Base-by-base conservation (phyloP, 2,797 vertebrate genomes). In the Halcyon chelicuti region DNA sequence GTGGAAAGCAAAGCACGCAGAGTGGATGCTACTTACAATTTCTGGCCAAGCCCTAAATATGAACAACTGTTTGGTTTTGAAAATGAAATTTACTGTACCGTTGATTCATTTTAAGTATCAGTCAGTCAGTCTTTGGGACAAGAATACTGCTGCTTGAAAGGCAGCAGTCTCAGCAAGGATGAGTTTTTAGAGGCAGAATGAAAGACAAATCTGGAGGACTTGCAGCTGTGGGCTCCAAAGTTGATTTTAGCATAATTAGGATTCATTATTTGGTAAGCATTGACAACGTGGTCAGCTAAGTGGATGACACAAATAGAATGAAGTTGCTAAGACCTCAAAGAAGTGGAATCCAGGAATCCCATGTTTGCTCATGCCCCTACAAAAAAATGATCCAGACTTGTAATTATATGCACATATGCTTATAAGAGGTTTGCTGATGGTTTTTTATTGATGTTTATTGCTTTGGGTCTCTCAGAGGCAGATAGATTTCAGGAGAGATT, bases 391-490 rank as follows among this genome's bases (percentile, higher is more conserved):
- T 77, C 40, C 66, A 62, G 28, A 39, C 35, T 52, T 77, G 42
- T 71, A 40, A 33, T 20, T 52, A 31, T 58, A 28, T 72, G 52
- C 70, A 78, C 29, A 47, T 49, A 35, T 57, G 29, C n/a, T 72
- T 55, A 52, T 62, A 63, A 46, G 29, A 78, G 35, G 29, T 13
- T 54, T 49, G 29, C 28, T 80, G 71, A 76, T 70, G 49, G 35
- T 25, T 88, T 90, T 51, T 74, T 80, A 54, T 65, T 77, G 66
- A 65, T 89, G 80, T 52, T 90, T 87, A 51, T 88, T 90, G 74
- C 63, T 96, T 81, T 74, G 63, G 26, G 26, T 79, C n/a, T 91
- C 68, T 90, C 70, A 74, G 70, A 92, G 86, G 65, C 28, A 86
- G 42, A 14, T 44, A 67, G 42, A 79, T 86, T 93, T 93, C 91